These are phyloP conservation scores for Ptilorrhoa leucosticta DNA, from an alignment of 2,113 vertebrate species.

Conservation along the genomic window DNA sequence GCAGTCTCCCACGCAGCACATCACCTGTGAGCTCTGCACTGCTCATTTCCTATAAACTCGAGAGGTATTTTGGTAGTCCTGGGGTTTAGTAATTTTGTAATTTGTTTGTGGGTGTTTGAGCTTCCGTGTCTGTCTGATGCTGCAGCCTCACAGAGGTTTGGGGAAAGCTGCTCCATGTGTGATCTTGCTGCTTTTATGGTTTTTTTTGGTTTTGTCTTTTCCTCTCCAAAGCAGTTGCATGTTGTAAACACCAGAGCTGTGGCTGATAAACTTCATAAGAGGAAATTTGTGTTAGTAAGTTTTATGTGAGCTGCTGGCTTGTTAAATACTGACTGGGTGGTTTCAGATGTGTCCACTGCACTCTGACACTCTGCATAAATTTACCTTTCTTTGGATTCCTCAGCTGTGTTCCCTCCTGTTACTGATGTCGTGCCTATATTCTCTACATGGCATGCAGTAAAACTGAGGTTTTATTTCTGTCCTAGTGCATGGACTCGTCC, in stretches of 20 bases:
- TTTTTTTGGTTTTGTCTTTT: neutral
- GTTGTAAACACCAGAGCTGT: constrained; percentile 4
- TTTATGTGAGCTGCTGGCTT: neutral
- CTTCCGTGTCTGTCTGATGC: neutral
- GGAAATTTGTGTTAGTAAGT: neutral
- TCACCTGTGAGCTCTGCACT: neutral
- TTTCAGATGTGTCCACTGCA: neutral
- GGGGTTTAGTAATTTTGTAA: neutral
- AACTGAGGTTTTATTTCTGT: accelerated
- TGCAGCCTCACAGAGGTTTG: neutral
- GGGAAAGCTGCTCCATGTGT: neutral
- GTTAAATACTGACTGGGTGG: neutral
- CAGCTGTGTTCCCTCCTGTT: neutral
- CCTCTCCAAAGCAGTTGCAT: neutral
- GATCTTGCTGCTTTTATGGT: neutral
- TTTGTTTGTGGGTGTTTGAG: neutral
- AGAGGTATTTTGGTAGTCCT: neutral
- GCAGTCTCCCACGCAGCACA: neutral
- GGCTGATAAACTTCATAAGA: neutral
- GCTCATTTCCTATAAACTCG: neutral
- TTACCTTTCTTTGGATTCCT: neutral
- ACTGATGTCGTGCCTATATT: neutral
- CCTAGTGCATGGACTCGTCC: neutral
- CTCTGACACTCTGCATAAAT: neutral
- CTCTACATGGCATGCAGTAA: neutral